Percentiles rank a stretch among this genome's conserved stretches.
Conservation (phyloP, 2,888 invertebrate genomes). For the Boloria selene region DNA sequence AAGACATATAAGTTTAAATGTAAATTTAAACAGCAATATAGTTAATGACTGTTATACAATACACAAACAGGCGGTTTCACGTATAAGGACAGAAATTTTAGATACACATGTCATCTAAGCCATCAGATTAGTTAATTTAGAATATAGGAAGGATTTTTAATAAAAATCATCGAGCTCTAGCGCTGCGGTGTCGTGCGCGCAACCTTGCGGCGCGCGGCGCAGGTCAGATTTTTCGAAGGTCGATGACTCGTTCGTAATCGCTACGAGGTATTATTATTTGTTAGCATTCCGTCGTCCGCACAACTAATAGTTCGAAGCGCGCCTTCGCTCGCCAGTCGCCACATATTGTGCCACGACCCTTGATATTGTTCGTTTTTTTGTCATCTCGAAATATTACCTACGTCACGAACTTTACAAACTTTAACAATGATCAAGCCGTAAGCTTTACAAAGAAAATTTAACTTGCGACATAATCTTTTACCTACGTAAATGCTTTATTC, state of each 20-base stretch:
- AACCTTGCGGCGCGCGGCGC: constrained; percentile 75
- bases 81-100: no score
- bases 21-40: no score
- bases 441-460: neutral
- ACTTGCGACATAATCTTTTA: neutral
- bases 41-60: no score
- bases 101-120: neutral
- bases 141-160: constrained; percentile 7
- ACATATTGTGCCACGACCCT: constrained; percentile 36
- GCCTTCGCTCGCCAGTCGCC: neutral
- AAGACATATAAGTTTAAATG: no score
- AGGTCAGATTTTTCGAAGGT: constrained; percentile 82
- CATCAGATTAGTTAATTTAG: neutral
- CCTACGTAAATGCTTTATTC: no score
- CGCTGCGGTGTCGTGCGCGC: constrained; percentile 52
- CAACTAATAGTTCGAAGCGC: constrained; percentile 47
- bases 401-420: neutral
- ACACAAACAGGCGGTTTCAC: no score
- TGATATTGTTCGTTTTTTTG: constrained; percentile 16
- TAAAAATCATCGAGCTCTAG: constrained; percentile 9
- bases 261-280: constrained; percentile 73
- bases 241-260: constrained; percentile 77
- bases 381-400: constrained; percentile 11
- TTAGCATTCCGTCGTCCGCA: constrained; percentile 57
- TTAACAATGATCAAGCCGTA: constrained; percentile 7